Base-by-base conservation (phyloP, 2,113 vertebrate species). In the Tupaia chinensis region DNA sequence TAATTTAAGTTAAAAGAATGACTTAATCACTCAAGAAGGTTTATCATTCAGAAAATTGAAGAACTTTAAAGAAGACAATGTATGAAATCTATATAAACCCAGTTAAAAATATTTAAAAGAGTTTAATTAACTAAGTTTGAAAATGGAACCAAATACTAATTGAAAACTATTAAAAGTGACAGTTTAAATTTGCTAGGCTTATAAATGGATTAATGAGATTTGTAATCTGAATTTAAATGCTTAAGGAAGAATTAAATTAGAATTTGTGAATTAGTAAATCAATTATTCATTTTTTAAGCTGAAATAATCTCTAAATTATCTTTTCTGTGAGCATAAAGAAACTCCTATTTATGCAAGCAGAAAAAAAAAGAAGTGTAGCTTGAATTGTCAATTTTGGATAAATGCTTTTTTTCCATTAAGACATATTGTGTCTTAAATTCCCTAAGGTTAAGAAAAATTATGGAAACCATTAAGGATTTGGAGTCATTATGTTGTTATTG, bases 141-240 rank as follows among this genome's bases (percentile, higher is more conserved):
- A 69, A 84, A 69, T 91, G 20, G 54, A 93, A 91, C 65, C n/a
- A 88, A 82, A 66, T 93, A 86, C 88, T 89, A 92, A 80, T 54
- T 85, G 68, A 88, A 97, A 69, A 14, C 25, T 20, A 94, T 93
- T 93, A 89, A 93, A 95, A 89, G 34, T 89, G 58, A 92, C 44
- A 58, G 53, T 70, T 80, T 7, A 84, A 76, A 91, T 73, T 72
- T 90, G 23, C 61, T 93, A 60, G 23, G 23, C 17, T 84, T 96
- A 70, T 65, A 85, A 69, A 54, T n/a, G 22, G 25, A 74, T 88
- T 68, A 93, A 79, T 74, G 27, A 79, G 60, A 74, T 93, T 87
- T 80, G 7, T 76, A 91, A 93, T 9, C 53, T 80, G 60, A 93
- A 87, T 25, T 91, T 69, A 69, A 54, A 92, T 63, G 27, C 34